Evolutionary conservation across 2,113 vertebrate species (phyloP).

Genomic region (Chaenocephalus aceratus): DNA sequence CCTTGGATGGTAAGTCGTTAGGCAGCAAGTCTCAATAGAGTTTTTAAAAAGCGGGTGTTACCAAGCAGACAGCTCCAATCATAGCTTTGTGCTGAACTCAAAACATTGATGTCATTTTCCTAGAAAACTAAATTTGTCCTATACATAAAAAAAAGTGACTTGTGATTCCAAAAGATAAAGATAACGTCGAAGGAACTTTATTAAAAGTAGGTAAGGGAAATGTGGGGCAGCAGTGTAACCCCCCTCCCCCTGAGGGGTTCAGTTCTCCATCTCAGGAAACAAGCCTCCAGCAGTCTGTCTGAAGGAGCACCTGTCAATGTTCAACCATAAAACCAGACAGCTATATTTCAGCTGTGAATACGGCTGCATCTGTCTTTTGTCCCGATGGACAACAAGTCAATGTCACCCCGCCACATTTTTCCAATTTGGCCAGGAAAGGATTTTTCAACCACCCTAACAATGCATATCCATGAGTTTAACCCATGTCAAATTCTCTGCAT

Average conservation of each 20-base stretch:
- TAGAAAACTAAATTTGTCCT: neutral
- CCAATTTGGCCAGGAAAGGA: neutral
- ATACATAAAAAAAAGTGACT: neutral
- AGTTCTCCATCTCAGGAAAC: neutral
- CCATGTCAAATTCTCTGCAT: neutral
- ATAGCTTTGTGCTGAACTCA: neutral
- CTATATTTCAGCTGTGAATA: slow-evolving; percentile 3
- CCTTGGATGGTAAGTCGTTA: no score
- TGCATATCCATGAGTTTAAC: neutral
- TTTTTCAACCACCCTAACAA: neutral
- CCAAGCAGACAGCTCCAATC: neutral
- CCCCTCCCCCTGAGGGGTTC: neutral
- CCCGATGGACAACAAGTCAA: slow-evolving; percentile 11
- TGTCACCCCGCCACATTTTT: neutral
- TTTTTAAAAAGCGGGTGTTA: no score
- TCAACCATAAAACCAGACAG: neutral
- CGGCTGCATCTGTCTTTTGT: neutral
- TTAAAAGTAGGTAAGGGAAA: neutral
- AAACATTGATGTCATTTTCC: neutral
- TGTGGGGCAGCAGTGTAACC: neutral
- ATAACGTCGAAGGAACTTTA: neutral
- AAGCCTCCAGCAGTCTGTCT: slow-evolving; percentile 1
- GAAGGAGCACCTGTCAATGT: slow-evolving; percentile 26
- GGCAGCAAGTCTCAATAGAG: no score
- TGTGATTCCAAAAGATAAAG: neutral